These are phyloP conservation scores for Hippolais icterina DNA, from an alignment of 2,113 vertebrate species.

Conservation along the genomic window DNA sequence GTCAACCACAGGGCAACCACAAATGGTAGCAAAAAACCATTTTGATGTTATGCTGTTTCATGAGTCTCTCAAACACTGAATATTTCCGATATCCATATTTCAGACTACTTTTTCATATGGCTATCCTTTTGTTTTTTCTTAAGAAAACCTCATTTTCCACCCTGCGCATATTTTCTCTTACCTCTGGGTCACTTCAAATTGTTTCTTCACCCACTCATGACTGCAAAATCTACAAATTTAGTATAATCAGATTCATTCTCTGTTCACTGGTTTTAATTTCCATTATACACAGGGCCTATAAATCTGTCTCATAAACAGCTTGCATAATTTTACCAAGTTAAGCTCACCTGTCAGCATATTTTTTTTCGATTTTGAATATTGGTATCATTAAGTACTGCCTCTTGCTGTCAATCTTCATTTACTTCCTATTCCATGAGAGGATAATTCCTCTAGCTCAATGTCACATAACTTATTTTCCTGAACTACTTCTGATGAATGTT, in stretches of 20 bases:
- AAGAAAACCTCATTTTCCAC: not conserved
- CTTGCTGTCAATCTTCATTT: not conserved
- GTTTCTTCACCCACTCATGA: not conserved
- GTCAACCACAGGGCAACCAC: rapidly evolving
- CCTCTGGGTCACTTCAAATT: not conserved
- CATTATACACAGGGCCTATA: not conserved
- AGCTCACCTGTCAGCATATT: not conserved
- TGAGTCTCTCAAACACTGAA: not conserved
- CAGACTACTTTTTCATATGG: not conserved
- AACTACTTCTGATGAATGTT: not conserved
- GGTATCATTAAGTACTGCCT: not conserved
- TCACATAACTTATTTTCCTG: not conserved
- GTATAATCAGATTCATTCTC: not conserved
- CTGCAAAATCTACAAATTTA: not conserved
- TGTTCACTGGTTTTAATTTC: not conserved
- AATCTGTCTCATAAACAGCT: not conserved
- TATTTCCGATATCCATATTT: not conserved
- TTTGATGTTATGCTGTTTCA: not conserved
- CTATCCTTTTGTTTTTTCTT: not conserved
- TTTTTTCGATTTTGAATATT: not conserved
- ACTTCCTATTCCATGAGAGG: not conserved
- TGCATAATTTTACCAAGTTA: slow-evolving; percentile 7
- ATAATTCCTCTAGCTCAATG: not conserved
- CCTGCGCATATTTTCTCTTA: not conserved
- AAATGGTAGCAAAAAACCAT: not conserved